These are phyloP conservation scores for Pseudolycoriella hygida DNA, from an alignment of 2,888 invertebrate species.

Conservation along the genomic window DNA sequence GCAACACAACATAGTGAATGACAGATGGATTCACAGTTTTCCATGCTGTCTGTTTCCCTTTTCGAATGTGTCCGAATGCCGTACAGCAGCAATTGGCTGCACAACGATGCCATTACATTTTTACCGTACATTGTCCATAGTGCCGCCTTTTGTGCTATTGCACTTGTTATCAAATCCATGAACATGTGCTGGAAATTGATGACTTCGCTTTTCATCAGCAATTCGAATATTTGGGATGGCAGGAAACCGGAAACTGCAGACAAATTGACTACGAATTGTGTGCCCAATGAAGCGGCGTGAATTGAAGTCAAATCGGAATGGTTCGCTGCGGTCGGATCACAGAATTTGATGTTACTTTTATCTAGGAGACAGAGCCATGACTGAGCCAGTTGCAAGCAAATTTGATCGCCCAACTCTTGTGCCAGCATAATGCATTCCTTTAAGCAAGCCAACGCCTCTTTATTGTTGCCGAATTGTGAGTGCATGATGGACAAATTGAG, in stretches of 20 bases:
- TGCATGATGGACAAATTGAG: constrained; percentile 81
- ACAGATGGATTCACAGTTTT: constrained; percentile 48
- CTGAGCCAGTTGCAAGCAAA: constrained; percentile 69
- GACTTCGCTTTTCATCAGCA: constrained; percentile 67
- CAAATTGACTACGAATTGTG: constrained; percentile 61
- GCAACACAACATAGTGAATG: constrained; percentile 52
- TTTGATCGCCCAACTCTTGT: constrained; percentile 72
- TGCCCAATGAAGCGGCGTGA: constrained; percentile 54
- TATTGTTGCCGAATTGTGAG: constrained; percentile 55
- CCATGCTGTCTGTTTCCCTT: constrained; percentile 4
- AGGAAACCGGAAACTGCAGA: constrained; percentile 37
- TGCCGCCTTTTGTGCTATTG: constrained; percentile 64
- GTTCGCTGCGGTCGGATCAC: constrained; percentile 49
- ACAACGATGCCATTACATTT: constrained; percentile 64
- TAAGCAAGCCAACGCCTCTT: constrained; percentile 62
- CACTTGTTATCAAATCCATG: constrained; percentile 62
- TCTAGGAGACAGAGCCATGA: constrained; percentile 55
- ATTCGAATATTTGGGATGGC: constrained; percentile 36
- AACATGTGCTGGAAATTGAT: constrained; percentile 72
- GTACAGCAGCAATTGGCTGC: constrained; percentile 60
- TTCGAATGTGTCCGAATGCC: constrained; percentile 32
- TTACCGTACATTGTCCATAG: constrained; percentile 82
- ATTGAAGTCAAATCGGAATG: constrained; percentile 48
- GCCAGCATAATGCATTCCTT: constrained; percentile 75
- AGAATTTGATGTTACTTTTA: constrained; percentile 38